Base-by-base conservation (phyloP, 2,797 vertebrate genomes). In the Poecilia velifera region DNA sequence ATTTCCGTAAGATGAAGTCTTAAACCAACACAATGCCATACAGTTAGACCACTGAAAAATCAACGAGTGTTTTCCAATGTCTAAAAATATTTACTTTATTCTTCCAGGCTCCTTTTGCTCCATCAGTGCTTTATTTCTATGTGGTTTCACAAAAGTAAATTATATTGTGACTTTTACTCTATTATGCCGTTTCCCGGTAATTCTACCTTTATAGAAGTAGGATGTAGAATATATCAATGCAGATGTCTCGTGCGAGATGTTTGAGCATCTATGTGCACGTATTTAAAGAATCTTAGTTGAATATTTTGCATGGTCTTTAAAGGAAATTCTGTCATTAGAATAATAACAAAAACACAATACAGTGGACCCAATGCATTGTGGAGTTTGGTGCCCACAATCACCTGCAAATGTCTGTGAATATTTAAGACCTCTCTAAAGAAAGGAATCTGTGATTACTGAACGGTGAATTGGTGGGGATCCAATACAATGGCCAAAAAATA, bases 11-110 rank as follows among this genome's bases (percentile, higher is more conserved):
- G 53, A n/a, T 62, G 14, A 62, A 14, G 4, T 34, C 57, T 80
- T 78, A 82, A 85, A 88, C 85, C 76, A 77, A 86, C 66, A 68
- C 80, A 79, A 41, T 82, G 84, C 86, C 75, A 84, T 77, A 76
- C 82, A 76, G 78, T 90, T 83, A 76, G 84, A 46, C 73, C 70
- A 76, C 83, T 39, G 22, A 71, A 84, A 90, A 83, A 86, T 13
- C 9, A 39, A 8, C 41, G 6, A 77, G 53, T 1, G 36, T 47
- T 71, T 47, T 49, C 51, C 13, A 62, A 14, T 31, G 14, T 51
- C 16, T 51, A 51, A 18, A 51, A 51, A 51, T 51, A 51, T 51
- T 51, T 51, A 0, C 34, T 14, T 6, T 72, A 36, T 57, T 1
- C 20, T 51, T 5, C 20, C 20, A n/a, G 1, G 4, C 14, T 59